Base-by-base conservation (phyloP, 1,140 invertebrate species). In the Polyergus mexicanus region DNA sequence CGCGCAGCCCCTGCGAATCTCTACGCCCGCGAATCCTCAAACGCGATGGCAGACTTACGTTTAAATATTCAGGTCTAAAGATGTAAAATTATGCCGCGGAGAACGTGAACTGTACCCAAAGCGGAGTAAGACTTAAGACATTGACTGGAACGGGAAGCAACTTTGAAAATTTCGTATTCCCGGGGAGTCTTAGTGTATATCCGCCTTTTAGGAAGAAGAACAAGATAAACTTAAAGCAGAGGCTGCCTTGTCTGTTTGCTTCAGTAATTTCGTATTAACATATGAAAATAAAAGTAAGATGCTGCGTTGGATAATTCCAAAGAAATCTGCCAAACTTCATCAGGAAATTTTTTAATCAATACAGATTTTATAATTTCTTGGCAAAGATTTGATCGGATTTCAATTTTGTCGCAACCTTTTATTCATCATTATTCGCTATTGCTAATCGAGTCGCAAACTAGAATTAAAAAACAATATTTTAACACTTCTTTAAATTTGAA, bases 161-260 rank as follows among this genome's bases (percentile, higher is more conserved):
- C 78, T 83, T 83, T 83, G 78, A 83, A 83, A 83, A 83, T 83
- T 83, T 83, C 68, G 68, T 83, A 83, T 83, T 83, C 78, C 54
- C 54, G 22, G n/a, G 38, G 28, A 83, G 54, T 83, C 68, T 83
- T 83, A 83, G 78, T 83, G 78, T 74, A 83, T 74, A 83, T 83
- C 78, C 68, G 51, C 38, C 54, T 32, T 62, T 83, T 83, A 44
- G 78, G 25, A 41, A 47, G 56, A 83, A 83, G 77, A 58, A 58
- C 78, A 72, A 44, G 38, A 47, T 68, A 72, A 74, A 71, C 68
- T 83, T 72, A 41, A 83, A 25, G 56, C 78, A 35, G 38, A n/a
- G 54, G 66, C 38, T 62, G 51, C 38, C 54, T 62, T 74, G 68
- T 83, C 78, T 83, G 68, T 83, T 83, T 83, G 68, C 68, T 72